phyloP scores from a whole-genome alignment of 2,888 invertebrate species.

The Plutella xylostella region DNA sequence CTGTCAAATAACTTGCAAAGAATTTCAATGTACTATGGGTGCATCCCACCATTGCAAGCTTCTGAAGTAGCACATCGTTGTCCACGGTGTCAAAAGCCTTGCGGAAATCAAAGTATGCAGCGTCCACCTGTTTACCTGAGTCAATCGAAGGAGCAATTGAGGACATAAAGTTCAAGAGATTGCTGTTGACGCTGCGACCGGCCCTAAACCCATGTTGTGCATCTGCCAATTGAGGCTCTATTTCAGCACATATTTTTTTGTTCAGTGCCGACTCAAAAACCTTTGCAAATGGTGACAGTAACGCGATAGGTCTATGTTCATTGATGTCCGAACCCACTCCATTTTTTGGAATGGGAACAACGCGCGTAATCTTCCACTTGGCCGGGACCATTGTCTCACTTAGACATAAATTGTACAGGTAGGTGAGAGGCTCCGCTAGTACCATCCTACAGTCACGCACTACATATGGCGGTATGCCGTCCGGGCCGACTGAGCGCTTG shows the following conservation, averaged over 20 bases:
- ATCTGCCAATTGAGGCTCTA: not conserved
- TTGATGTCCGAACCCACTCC: not conserved
- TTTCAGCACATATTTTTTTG: not conserved
- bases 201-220: constrained; percentile 2
- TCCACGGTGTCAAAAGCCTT: constrained; percentile 1
- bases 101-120: not conserved
- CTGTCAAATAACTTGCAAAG: constrained; percentile 2
- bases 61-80: not conserved
- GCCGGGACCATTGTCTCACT: not conserved
- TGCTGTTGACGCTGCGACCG: not conserved
- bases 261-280: not conserved
- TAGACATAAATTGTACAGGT: constrained; percentile 1
- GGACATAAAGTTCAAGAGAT: not conserved
- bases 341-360: not conserved
- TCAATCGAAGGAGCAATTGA: not conserved
- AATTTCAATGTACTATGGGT: not conserved
- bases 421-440: not conserved
- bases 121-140: not conserved
- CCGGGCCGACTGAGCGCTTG: constrained; percentile 10
- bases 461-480: constrained; percentile 12
- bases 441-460: constrained; percentile 6
- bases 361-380: not conserved
- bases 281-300: not conserved
- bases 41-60: not conserved
- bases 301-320: not conserved